Base-by-base conservation (phyloP, 2,888 invertebrate genomes). In the Trichogramma dendrolimi region DNA sequence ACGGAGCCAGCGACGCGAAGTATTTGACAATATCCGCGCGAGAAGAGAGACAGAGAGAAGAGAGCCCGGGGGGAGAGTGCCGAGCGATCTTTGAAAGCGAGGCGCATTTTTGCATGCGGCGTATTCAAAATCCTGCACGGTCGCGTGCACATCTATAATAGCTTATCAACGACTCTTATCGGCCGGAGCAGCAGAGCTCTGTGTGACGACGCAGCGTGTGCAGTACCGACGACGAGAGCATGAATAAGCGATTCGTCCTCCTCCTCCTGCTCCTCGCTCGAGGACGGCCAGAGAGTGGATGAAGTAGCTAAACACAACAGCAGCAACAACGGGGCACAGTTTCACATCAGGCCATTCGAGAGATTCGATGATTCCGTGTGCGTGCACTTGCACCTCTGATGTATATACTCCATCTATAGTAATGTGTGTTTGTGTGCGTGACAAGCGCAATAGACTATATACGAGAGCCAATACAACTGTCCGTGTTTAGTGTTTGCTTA, bases 141-240 rank as follows among this genome's bases (percentile, higher is more conserved):
- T 27, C 27, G 27, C 27, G 48, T 11, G 43, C 55, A 44, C 60
- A 59, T 50, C 60, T 50, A 56, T 57, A 43, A 46, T 44, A 14
- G 6, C 53, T 54, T 54, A 63, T 63, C 50, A 55, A 5, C 7
- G 27, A 55, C 58, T 64, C 64, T 64, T 64, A 64, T 64, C 58
- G n/a, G n/a, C 14, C 56, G 42, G 38, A 11, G 48, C n/a, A 27
- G 27, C 27, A 27, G 27, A 27, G 27, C 27, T 27, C 27, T 27
- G 27, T 27, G 42, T 6, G 41, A 41, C 41, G 49, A 55, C 51
- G n/a, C n/a, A n/a, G 27, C 27, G 27, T 27, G 27, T 27, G 27
- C 27, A 27, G 27, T 27, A 27, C 27, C 27, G 27, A 46, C 50
- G 55, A 60, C 59, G 47, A 27, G 27, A 60, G 43, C 56, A 51